A percentile compares a stretch with the other conserved stretches of the same genome.
These are phyloP conservation scores for Turnix velox DNA, from an alignment of 2,113 vertebrate species.

Conservation along the genomic window DNA sequence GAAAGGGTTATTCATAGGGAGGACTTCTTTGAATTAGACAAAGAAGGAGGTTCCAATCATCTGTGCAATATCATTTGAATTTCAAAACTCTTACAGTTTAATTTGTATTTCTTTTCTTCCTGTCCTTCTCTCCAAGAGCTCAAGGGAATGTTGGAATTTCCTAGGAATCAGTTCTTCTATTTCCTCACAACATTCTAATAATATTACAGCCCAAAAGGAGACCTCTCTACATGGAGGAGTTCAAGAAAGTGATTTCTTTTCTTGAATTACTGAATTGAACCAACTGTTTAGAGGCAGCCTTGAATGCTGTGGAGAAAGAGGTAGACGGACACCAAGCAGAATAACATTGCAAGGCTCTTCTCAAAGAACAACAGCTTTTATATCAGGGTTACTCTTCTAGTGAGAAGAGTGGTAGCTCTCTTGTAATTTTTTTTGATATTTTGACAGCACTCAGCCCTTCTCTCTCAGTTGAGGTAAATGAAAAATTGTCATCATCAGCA, in stretches of 20 bases:
- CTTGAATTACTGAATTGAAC: neutral
- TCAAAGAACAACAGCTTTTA: neutral
- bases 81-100: neutral
- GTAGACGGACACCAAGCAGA: neutral
- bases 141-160: neutral
- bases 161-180: neutral
- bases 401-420: neutral
- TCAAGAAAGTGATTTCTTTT: neutral
- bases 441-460: neutral
- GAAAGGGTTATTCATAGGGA: neutral
- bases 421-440: neutral
- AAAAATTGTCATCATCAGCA: neutral
- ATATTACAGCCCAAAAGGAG: neutral
- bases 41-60: neutral
- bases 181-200: neutral
- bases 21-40: neutral
- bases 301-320: neutral
- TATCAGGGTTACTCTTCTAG: neutral
- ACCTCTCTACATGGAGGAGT: neutral
- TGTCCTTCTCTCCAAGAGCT: neutral
- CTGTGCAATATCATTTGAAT: neutral
- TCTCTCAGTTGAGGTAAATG: neutral
- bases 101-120: neutral
- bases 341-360: neutral
- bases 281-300: neutral